phyloP scores from a whole-genome alignment of 2,797 vertebrate species.

The Pangasius larnaudii region DNA sequence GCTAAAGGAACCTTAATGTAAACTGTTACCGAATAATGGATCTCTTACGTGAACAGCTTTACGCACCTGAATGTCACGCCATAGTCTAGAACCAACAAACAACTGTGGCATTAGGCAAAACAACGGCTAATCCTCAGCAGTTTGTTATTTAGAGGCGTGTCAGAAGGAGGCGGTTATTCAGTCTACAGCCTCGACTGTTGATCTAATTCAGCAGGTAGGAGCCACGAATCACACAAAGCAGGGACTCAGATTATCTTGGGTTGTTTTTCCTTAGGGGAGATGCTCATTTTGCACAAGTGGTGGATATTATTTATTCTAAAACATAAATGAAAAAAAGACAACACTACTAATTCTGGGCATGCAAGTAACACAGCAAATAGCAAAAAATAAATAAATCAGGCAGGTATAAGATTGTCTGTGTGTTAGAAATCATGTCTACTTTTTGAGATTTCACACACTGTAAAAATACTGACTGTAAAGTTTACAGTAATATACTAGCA shows the following conservation, averaged over 20 bases:
- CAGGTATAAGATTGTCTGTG: not conserved
- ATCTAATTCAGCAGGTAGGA: constrained; percentile 61
- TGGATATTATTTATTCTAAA: constrained; percentile 89
- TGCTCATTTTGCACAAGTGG: constrained; percentile 81
- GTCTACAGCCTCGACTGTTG: constrained; percentile 52
- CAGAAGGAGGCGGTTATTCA: not conserved
- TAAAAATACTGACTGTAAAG: not conserved
- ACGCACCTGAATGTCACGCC: constrained; percentile 36
- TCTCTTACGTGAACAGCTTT: not conserved
- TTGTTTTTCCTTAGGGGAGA: constrained; percentile 82
- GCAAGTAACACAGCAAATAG: not conserved
- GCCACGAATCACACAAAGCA: constrained; percentile 61
- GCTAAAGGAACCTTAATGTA: not conserved
- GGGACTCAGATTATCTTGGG: constrained; percentile 65
- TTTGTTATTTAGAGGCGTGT: not conserved
- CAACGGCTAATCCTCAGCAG: not conserved
- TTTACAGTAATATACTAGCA: not conserved
- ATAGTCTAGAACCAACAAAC: constrained; percentile 48
- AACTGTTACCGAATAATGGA: not conserved
- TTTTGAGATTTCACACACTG: no score
- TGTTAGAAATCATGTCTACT: not conserved
- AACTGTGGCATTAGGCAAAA: constrained; percentile 29
- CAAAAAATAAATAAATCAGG: not conserved
- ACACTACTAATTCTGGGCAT: constrained; percentile 36
- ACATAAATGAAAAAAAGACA: constrained; percentile 76